Conservation (phyloP, 2,797 vertebrate genomes). For the Remorina albescens region DNA sequence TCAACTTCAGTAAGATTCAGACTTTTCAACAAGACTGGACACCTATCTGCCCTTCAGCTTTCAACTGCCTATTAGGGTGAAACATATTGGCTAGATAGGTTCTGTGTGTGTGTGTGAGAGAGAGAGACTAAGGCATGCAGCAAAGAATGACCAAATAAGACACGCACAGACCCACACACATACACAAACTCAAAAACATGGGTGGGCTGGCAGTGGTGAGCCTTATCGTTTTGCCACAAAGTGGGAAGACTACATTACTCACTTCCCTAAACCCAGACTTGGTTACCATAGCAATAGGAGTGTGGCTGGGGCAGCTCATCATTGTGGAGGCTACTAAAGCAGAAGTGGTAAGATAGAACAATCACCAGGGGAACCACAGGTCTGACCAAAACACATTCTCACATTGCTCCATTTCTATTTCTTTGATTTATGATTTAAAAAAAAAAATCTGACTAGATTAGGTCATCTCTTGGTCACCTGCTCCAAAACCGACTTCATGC, state of each 20-base stretch:
- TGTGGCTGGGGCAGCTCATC: conserved; percentile 63
- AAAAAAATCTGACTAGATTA: conserved; percentile 1
- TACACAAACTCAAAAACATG: conserved; percentile 14
- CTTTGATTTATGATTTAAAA: conserved; percentile 5
- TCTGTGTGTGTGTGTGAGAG: conserved; percentile 39
- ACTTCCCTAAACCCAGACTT: conserved; percentile 83
- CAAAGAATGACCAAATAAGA: conserved; percentile 64
- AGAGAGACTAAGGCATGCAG: conserved; percentile 44
- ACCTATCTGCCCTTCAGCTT: conserved; percentile 66
- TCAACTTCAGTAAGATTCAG: conserved; percentile 55
- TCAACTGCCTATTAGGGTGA: conserved; percentile 75
- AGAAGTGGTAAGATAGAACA: conserved; percentile 56
- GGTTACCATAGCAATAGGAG: conserved; percentile 84
- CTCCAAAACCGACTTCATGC: background rate
- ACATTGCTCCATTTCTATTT: conserved; percentile 17
- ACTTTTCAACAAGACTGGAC: conserved; percentile 53
- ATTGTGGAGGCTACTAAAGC: conserved; percentile 55
- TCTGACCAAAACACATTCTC: conserved; percentile 37
- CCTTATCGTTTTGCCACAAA: conserved; percentile 81
- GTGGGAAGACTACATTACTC: conserved; percentile 85
- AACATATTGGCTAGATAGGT: conserved; percentile 73
- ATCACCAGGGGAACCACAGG: conserved; percentile 61
- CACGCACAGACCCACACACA: conserved; percentile 39
- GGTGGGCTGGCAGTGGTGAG: conserved; percentile 61
- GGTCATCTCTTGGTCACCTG: background rate